A percentile compares a stretch with the other conserved stretches of the same genome.
phyloP scores from a whole-genome alignment of 2,888 invertebrate genomes.

The Eucera pruinosa region DNA sequence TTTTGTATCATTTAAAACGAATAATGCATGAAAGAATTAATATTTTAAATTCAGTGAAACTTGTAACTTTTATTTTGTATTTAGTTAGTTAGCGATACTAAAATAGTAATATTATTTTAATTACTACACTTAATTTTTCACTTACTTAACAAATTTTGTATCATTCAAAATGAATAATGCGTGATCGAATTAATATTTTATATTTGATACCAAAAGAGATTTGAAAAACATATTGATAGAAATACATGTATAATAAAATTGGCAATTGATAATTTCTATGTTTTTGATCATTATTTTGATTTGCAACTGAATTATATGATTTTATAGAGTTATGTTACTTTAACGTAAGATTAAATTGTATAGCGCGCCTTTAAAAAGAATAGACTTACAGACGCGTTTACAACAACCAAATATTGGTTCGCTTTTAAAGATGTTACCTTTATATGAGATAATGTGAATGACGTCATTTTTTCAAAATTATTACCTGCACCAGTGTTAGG shows the following conservation, averaged over 20 bases:
- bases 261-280: neutral
- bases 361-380: neutral
- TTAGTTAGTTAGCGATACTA: too few relatives aligned
- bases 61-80: too few relatives aligned
- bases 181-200: too few relatives aligned
- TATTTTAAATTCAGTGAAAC: too few relatives aligned
- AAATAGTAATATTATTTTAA: too few relatives aligned
- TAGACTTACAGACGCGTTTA: neutral
- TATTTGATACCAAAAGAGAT: too few relatives aligned
- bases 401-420: conserved; percentile 11
- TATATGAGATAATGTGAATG: conserved; percentile 6
- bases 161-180: too few relatives aligned
- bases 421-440: conserved; percentile 4
- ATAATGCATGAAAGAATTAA: too few relatives aligned
- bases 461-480: conserved; percentile 34
- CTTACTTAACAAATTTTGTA: too few relatives aligned
- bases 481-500: neutral
- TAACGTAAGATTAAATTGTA: neutral
- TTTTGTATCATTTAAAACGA: too few relatives aligned
- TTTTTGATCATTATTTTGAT: neutral
- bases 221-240: neutral
- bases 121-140: too few relatives aligned
- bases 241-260: neutral
- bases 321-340: neutral
- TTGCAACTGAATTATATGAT: neutral